A percentile compares a stretch with the other conserved stretches of the same genome.
These are phyloP conservation scores for Nyctalus aviator DNA, from an alignment of 2,797 vertebrate genomes.

Conservation along the genomic window DNA sequence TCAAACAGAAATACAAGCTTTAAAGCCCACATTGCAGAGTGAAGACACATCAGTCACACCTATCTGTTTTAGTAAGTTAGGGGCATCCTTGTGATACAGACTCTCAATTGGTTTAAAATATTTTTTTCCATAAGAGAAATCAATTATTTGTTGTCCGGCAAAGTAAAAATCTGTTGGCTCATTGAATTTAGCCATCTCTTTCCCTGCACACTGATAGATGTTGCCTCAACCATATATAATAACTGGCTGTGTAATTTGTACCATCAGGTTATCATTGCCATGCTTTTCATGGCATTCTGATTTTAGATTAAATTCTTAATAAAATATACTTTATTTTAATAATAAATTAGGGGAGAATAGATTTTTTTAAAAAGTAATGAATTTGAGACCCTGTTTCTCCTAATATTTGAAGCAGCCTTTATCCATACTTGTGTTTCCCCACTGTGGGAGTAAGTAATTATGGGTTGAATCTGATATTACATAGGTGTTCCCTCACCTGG, in stretches of 20 bases:
- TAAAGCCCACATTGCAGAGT: neutral
- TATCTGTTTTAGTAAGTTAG: neutral
- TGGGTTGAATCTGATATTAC: neutral
- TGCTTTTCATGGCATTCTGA: neutral
- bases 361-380: neutral
- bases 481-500: neutral
- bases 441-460: neutral
- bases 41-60: neutral
- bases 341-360: neutral
- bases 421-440: neutral
- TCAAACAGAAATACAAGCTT: conserved; percentile 38
- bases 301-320: conserved; percentile 19
- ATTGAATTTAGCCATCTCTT: neutral
- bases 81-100: neutral
- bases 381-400: neutral
- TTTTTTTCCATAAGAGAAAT: neutral
- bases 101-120: neutral
- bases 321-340: neutral
- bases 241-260: neutral
- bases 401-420: neutral
- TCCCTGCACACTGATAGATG: neutral
- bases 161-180: neutral
- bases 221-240: neutral
- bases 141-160: neutral
- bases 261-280: neutral